A percentile compares a stretch with the other conserved stretches of the same genome.
Evolutionary conservation across 1,140 invertebrate species (phyloP).

Genomic region (Aleiodes sp.): DNA sequence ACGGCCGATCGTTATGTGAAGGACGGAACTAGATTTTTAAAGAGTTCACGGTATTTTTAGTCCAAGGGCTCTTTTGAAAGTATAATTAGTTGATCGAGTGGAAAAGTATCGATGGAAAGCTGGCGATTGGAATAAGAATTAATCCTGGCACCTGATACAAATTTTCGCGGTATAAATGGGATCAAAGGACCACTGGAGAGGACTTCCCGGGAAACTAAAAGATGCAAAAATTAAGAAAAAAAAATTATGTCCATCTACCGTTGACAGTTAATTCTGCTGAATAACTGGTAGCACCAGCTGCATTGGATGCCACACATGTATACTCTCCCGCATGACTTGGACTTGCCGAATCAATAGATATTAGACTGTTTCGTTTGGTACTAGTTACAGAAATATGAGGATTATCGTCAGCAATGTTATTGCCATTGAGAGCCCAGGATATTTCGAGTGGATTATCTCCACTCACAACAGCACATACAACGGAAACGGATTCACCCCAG

Average conservation of each 20-base stretch:
- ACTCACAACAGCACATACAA: conserved; percentile 70
- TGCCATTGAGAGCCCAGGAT: conserved; percentile 70
- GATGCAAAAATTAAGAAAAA: background rate
- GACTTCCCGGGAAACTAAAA: background rate
- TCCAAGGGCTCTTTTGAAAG: too few relatives aligned
- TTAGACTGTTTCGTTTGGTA: conserved; percentile 67
- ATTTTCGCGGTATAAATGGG: too few relatives aligned
- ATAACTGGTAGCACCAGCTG: conserved; percentile 72
- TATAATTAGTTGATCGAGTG: too few relatives aligned
- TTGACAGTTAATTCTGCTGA: conserved; percentile 76
- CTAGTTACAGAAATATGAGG: conserved; percentile 53
- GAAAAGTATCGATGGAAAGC: too few relatives aligned
- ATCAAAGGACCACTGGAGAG: too few relatives aligned
- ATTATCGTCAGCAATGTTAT: conserved; percentile 45
- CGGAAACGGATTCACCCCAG: conserved; percentile 66
- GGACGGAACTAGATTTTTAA: conserved; percentile 4
- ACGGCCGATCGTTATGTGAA: conserved; percentile 29
- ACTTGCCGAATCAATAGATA: conserved; percentile 68
- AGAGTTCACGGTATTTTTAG: too few relatives aligned
- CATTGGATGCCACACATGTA: conserved; percentile 80
- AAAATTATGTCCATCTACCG: conserved; percentile 65
- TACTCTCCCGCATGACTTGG: conserved; percentile 78
- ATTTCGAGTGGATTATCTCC: conserved; percentile 74
- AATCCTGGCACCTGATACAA: too few relatives aligned
- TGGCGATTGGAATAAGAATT: too few relatives aligned